Percentiles rank a stretch among this genome's conserved stretches.
Conservation (phyloP, 1,140 invertebrate genomes). For the Pomacea maculata region DNA sequence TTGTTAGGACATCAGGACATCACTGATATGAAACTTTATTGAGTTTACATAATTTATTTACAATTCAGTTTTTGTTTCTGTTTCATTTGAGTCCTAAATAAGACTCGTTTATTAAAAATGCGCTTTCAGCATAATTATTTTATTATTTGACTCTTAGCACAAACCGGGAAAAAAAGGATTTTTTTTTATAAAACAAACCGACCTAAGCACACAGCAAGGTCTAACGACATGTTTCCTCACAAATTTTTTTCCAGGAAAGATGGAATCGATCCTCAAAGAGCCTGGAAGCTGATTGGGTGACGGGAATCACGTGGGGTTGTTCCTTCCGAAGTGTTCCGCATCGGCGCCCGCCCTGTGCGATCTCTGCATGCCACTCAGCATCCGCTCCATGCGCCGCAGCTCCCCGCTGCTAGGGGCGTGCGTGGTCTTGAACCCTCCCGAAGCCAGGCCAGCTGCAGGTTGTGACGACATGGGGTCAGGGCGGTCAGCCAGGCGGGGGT, state of each 20-base stretch:
- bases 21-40: too few relatives aligned
- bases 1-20: too few relatives aligned
- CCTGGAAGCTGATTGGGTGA: too few relatives aligned
- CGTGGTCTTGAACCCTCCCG: conserved; percentile 4
- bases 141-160: too few relatives aligned
- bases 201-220: background rate
- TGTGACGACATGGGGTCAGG: background rate
- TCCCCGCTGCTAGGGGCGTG: conserved; percentile 8
- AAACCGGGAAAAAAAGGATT: too few relatives aligned
- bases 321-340: background rate
- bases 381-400: conserved; percentile 17
- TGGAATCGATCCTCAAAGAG: background rate
- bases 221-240: background rate
- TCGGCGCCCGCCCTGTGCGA: background rate
- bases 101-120: too few relatives aligned
- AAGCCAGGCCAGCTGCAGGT: background rate
- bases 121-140: too few relatives aligned
- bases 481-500: background rate
- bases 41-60: too few relatives aligned
- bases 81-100: too few relatives aligned
- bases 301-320: background rate
- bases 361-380: conserved; percentile 14
- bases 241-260: background rate
- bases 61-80: too few relatives aligned
- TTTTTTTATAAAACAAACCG: background rate